A percentile compares a stretch with the other conserved stretches of the same genome.
Conservation (phyloP, 2,797 vertebrate genomes). For the Pseudochaenichthys georgianus region DNA sequence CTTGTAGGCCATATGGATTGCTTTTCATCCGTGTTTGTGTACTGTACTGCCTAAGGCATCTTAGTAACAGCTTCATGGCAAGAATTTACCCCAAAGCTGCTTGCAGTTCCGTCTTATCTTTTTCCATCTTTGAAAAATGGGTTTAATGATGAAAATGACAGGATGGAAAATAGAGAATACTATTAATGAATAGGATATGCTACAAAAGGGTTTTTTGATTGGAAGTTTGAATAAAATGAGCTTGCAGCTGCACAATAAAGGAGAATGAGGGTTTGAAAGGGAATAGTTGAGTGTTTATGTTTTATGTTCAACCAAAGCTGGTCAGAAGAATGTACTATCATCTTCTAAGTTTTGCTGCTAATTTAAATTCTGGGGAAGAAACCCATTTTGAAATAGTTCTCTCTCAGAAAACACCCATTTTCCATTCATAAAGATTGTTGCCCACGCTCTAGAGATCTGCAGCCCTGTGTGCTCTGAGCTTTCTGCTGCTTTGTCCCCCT, state of each 20-base stretch:
- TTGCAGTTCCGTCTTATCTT: conserved; percentile 16
- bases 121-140: conserved; percentile 16
- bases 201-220: neutral
- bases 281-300: neutral
- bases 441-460: neutral
- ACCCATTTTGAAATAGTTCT: neutral
- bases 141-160: conserved; percentile 15
- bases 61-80: conserved; percentile 1
- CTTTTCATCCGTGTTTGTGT: conserved; percentile 19
- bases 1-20: conserved; percentile 27
- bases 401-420: conserved; percentile 2
- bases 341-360: conserved; percentile 1
- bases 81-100: conserved; percentile 24
- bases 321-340: neutral
- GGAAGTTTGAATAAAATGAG: neutral
- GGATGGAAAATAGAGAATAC: neutral
- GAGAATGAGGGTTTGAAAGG: neutral
- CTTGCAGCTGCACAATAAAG: neutral
- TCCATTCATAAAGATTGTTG: conserved; percentile 9
- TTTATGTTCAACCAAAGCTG: neutral
- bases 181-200: neutral
- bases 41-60: conserved; percentile 8
- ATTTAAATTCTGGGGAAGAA: neutral
- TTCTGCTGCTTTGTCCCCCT: conserved; percentile 60
- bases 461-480: conserved; percentile 38